Base-by-base conservation (phyloP, 2,797 vertebrate genomes). In the Balearica regulorum region DNA sequence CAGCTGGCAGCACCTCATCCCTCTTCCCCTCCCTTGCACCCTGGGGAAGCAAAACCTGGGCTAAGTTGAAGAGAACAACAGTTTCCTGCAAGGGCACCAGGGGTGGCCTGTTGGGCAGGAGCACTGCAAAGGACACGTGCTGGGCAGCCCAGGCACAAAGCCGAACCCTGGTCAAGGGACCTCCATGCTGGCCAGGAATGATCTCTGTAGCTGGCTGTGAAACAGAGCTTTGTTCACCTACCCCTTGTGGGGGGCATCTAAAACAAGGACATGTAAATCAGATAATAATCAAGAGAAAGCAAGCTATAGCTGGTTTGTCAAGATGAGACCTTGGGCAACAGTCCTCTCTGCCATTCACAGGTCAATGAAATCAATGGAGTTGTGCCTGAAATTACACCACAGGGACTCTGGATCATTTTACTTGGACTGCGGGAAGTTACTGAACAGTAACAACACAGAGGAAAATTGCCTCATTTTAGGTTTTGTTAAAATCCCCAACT, bases 271-370 rank as follows among this genome's bases (percentile, higher is more conserved):
- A 35, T 28, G 68, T 33, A 87, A 89, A 89, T 93, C 83, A 82
- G 89, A 49, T 88, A 82, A 72, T 37, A 78, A 80, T n/a, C 66
- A 48, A 54, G 86, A 75, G 75, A 81, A 92, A 95, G 62, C 90
- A 78, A 81, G 87, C 39, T 89, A 29, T 48, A 68, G 54, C 90
- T 92, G 72, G 71, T 92, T 96, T 94, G 83, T 95, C 78, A 54
- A 80, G 60, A 77, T 90, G 62, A 85, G 73, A 87, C 86, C 77
- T 90, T 85, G 81, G 60, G 76, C 78, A 65, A 53, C 22, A 44
- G 72, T 78, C 89, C 81, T 87, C 37, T 58, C 88, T 95, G 83
- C 91, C 71, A 49, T 95, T 95, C 79, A 91, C 94, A 97, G 87
- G 92, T 96, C 95, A 92, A 69, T 94, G 93, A 60, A 92, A 89